Percentiles rank a stretch among this genome's conserved stretches.
Conservation (phyloP, 2,888 invertebrate genomes). For the Tinea trinotella region DNA sequence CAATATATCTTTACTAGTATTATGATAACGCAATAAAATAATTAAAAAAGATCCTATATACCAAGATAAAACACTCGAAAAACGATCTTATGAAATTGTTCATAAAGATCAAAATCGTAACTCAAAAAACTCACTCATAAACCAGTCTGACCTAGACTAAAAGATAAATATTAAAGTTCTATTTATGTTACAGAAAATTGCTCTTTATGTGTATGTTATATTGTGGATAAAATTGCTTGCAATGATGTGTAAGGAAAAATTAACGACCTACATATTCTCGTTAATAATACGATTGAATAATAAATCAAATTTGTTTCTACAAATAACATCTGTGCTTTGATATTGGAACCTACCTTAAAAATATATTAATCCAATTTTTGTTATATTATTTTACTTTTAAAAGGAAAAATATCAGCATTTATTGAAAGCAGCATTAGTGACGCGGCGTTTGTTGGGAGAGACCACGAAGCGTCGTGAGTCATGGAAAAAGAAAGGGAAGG, state of each 20-base stretch:
- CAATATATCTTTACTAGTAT: slow-evolving; percentile 64
- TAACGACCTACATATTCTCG: not conserved
- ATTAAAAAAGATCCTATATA: slow-evolving; percentile 26
- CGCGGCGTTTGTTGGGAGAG: too few species aligned
- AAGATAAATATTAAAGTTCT: slow-evolving; percentile 6
- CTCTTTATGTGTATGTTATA: not conserved
- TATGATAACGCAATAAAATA: slow-evolving; percentile 49
- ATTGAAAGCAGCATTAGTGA: too few species aligned
- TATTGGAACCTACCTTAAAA: too few species aligned
- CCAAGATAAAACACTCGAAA: slow-evolving; percentile 26
- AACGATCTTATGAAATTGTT: not conserved
- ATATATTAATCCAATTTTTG: too few species aligned
- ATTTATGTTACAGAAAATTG: not conserved
- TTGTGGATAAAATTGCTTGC: not conserved
- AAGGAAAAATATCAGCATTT: too few species aligned
- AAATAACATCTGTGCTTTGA: too few species aligned
- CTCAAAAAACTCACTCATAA: slow-evolving; percentile 26
- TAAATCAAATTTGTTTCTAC: not conserved
- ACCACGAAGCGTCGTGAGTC: too few species aligned
- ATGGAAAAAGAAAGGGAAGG: too few species aligned
- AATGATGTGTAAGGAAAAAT: not conserved
- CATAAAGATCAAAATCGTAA: not conserved
- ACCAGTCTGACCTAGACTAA: slow-evolving; percentile 22
- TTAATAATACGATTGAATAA: not conserved
- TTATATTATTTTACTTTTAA: too few species aligned